A percentile compares a stretch with the other conserved stretches of the same genome.
Evolutionary conservation across 2,113 vertebrate species (phyloP).

Genomic region (Peromyscus maniculatus): DNA sequence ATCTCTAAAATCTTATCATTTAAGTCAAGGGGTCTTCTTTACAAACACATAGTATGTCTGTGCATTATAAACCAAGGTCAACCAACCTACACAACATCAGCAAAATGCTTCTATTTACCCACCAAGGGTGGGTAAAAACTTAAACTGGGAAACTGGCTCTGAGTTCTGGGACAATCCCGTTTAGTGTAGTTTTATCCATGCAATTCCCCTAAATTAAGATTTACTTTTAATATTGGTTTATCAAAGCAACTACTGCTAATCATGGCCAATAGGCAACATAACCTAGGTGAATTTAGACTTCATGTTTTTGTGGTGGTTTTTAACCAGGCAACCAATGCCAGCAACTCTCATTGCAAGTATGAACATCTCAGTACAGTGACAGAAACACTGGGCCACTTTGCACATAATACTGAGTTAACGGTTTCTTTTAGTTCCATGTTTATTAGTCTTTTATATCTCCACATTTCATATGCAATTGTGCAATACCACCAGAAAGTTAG

Average conservation of each 20-base stretch:
- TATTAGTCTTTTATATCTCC: not conserved
- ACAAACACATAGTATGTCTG: not conserved
- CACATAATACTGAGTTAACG: not conserved
- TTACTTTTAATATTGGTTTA: slow-evolving; percentile 36
- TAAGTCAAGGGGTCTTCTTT: not conserved
- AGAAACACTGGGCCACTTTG: not conserved
- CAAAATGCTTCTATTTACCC: not conserved
- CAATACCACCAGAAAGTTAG: slow-evolving; percentile 3
- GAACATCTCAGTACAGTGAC: slow-evolving; percentile 15
- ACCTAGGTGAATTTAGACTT: not conserved
- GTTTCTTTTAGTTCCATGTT: not conserved
- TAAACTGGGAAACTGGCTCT: not conserved
- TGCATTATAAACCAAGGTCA: not conserved
- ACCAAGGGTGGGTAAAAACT: not conserved
- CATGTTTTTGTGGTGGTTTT: not conserved
- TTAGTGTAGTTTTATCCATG: not conserved
- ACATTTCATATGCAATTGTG: slow-evolving; percentile 8
- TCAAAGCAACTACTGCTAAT: not conserved
- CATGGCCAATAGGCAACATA: not conserved
- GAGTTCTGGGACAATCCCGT: not conserved
- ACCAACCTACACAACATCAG: not conserved
- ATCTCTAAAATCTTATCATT: not conserved
- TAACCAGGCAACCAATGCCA: slow-evolving; percentile 36
- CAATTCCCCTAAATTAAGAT: slow-evolving; percentile 1
- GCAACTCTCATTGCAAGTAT: slow-evolving; percentile 20